phyloP scores from a whole-genome alignment of 2,113 vertebrate genomes.

The Antidorcas marsupialis region DNA sequence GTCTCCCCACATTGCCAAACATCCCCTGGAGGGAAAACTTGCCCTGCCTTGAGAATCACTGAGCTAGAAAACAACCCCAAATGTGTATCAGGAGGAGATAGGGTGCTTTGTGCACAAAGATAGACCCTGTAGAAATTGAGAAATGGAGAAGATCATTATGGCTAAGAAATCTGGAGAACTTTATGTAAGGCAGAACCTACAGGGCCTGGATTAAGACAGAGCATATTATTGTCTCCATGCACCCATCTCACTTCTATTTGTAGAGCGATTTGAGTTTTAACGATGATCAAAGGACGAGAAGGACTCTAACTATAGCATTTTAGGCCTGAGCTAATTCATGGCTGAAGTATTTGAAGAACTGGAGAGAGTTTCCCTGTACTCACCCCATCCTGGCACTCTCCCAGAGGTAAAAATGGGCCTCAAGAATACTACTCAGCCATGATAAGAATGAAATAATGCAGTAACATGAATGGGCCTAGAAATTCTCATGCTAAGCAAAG shows the following conservation, averaged over 20 bases:
- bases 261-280: neutral
- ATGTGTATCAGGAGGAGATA: accelerated
- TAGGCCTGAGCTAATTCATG: neutral
- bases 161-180: neutral
- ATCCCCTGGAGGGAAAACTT: neutral
- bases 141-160: neutral
- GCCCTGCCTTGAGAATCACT: neutral
- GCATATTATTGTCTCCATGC: neutral
- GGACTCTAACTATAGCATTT: neutral
- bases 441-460: neutral
- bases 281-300: neutral
- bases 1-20: neutral
- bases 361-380: neutral
- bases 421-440: neutral
- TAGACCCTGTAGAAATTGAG: neutral
- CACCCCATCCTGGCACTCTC: neutral
- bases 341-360: neutral
- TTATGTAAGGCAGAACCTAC: neutral
- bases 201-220: neutral
- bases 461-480: neutral
- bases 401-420: neutral
- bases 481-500: neutral
- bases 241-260: neutral
- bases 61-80: neutral
- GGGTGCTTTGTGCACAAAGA: neutral